Conservation (phyloP, 2,797 vertebrate genomes). For the Hephaestus fuliginosus region DNA sequence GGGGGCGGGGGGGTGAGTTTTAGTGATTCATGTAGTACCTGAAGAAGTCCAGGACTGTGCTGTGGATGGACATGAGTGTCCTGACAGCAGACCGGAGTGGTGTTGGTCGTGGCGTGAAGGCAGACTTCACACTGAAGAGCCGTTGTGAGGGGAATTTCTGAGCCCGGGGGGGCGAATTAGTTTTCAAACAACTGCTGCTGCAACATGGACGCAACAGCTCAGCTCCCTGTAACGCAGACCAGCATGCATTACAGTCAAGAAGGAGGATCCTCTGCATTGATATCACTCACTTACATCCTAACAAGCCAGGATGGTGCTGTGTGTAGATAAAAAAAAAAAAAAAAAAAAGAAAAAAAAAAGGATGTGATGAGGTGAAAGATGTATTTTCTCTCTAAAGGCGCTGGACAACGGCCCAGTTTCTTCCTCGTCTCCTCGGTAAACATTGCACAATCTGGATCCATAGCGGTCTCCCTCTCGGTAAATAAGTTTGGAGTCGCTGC, state of each 20-base stretch:
- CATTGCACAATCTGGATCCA: constrained; percentile 63
- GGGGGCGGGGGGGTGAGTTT: too few relatives aligned
- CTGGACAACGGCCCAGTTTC: constrained; percentile 43
- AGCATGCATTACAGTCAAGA: constrained; percentile 29
- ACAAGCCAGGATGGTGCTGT: constrained; percentile 31
- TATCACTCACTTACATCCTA: constrained; percentile 41
- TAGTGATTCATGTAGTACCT: constrained; percentile 18
- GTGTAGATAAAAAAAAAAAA: background rate
- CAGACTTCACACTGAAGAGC: constrained; percentile 52
- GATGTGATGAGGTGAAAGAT: constrained; percentile 38
- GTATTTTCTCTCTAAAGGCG: constrained; percentile 35
- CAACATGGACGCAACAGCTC: constrained; percentile 77
- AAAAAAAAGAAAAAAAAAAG: constrained; percentile 5
- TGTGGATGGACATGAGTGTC: constrained; percentile 8
- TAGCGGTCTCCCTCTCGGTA: constrained; percentile 44
- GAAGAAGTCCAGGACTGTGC: background rate
- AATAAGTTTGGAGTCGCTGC: constrained; percentile 51
- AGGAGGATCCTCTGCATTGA: constrained; percentile 6
- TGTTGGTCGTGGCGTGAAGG: constrained; percentile 34
- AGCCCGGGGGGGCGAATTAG: constrained; percentile 54
- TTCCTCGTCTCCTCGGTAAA: constrained; percentile 49
- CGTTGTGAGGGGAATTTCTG: constrained; percentile 47
- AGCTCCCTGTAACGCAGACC: constrained; percentile 46
- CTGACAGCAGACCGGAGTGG: background rate
- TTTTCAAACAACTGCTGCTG: constrained; percentile 76